Evolutionary conservation across 2,113 vertebrate genomes (phyloP).

Genomic region (Chloroceryle aenea): DNA sequence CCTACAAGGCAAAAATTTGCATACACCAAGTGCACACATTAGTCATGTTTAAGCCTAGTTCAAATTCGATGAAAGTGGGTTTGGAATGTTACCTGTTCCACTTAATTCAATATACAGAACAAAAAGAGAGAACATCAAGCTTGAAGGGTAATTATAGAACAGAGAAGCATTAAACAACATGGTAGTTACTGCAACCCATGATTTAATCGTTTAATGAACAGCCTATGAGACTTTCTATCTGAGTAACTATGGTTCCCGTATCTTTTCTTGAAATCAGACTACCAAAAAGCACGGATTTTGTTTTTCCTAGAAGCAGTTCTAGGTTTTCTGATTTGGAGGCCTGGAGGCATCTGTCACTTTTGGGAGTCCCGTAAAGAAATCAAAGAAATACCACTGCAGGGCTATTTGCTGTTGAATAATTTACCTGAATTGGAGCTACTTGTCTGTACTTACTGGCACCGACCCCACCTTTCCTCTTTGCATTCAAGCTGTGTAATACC

Average conservation of each 20-base stretch:
- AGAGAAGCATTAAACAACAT: not conserved
- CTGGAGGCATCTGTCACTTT: not conserved
- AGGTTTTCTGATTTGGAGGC: not conserved
- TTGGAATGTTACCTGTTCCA: not conserved
- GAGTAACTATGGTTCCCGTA: not conserved
- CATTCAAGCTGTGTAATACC: not conserved
- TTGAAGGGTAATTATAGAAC: not conserved
- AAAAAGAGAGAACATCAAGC: not conserved
- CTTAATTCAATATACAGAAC: not conserved
- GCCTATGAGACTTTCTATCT: not conserved
- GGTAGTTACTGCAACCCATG: fast-evolving
- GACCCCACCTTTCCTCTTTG: not conserved
- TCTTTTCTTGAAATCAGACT: not conserved
- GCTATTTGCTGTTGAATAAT: not conserved
- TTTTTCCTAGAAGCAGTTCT: not conserved
- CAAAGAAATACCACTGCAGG: not conserved
- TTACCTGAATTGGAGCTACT: not conserved
- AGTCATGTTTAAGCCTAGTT: not conserved
- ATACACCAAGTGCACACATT: not conserved
- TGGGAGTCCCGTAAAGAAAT: not conserved
- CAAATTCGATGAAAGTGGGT: not conserved
- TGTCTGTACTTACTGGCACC: not conserved
- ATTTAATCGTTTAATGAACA: not conserved
- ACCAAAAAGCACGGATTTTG: not conserved
- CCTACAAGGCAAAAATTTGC: not conserved